These are phyloP conservation scores for Phoebastria nigripes DNA, from an alignment of 2,797 vertebrate genomes.

Conservation along the genomic window DNA sequence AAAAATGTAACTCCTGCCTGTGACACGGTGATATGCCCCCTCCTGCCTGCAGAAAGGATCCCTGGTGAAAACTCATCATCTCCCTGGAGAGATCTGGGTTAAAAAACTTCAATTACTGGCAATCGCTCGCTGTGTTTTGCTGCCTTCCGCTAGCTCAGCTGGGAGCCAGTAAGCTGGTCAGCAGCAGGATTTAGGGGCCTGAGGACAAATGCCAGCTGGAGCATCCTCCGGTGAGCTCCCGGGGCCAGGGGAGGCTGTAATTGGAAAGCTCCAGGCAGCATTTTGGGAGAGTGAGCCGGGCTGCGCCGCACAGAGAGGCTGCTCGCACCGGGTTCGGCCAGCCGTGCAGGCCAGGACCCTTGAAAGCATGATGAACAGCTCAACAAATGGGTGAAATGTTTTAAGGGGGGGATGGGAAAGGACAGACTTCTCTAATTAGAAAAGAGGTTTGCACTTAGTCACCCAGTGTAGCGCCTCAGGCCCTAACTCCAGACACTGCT, in stretches of 20 bases:
- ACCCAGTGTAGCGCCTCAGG: slow-evolving; percentile 37
- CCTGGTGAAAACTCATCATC: slow-evolving; percentile 14
- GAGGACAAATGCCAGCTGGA: slow-evolving; percentile 46
- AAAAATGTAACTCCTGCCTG: background rate
- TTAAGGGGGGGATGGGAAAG: slow-evolving; percentile 20
- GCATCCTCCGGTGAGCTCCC: background rate
- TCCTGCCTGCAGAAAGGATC: background rate
- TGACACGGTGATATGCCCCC: background rate
- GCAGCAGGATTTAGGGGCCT: slow-evolving; percentile 21
- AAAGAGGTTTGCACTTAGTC: slow-evolving; percentile 60
- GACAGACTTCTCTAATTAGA: slow-evolving; percentile 40
- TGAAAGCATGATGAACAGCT: background rate
- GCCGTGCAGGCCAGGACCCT: background rate
- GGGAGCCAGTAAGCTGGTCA: background rate
- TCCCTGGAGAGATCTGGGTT: slow-evolving; percentile 7
- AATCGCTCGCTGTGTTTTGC: background rate
- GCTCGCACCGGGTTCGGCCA: background rate
- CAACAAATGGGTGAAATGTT: background rate
- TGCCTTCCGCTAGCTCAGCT: slow-evolving; percentile 11
- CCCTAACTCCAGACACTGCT: slow-evolving; percentile 41
- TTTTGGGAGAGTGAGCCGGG: rapidly evolving
- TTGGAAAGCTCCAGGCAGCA: background rate
- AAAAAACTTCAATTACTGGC: background rate
- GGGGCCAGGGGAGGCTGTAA: background rate
- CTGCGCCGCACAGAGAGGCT: background rate